A percentile compares a stretch with the other conserved stretches of the same genome.
Evolutionary conservation across 2,113 vertebrate genomes (phyloP).

Genomic region (Channa argus): DNA sequence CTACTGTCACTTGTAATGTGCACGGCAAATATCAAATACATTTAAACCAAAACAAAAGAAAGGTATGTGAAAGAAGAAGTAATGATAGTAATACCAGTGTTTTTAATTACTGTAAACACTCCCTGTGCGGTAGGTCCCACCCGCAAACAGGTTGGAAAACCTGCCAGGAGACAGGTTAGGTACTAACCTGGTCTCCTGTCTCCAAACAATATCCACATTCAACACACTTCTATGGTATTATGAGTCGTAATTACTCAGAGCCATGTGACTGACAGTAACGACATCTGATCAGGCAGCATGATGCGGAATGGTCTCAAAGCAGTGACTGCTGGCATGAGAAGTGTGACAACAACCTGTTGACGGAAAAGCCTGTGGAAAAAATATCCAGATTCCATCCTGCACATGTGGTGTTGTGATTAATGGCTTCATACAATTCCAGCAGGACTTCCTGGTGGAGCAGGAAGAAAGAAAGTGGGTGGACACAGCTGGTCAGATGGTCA

Average conservation of each 20-base stretch:
- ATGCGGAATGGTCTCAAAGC: conserved; percentile 7
- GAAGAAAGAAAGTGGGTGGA: background rate
- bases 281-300: background rate
- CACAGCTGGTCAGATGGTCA: background rate
- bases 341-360: conserved; percentile 70
- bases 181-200: too few relatives aligned
- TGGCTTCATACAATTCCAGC: conserved; percentile 24
- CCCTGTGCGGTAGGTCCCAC: background rate
- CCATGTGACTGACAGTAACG: conserved; percentile 1
- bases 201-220: background rate
- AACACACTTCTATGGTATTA: background rate
- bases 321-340: conserved; percentile 23
- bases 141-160: background rate
- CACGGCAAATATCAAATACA: background rate
- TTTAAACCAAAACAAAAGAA: background rate
- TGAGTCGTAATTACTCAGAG: background rate
- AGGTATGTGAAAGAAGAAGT: background rate
- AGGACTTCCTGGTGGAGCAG: conserved; percentile 55
- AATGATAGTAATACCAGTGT: background rate
- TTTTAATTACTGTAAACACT: conserved; percentile 2
- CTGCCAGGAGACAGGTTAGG: background rate
- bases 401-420: conserved; percentile 50
- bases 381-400: conserved; percentile 57
- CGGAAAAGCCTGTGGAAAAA: conserved; percentile 43
- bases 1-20: background rate